Evolutionary conservation across 2,888 invertebrate genomes (phyloP), one percentile per base, ranked within the genome.

Genomic region (Nomada hirtipes): DNA sequence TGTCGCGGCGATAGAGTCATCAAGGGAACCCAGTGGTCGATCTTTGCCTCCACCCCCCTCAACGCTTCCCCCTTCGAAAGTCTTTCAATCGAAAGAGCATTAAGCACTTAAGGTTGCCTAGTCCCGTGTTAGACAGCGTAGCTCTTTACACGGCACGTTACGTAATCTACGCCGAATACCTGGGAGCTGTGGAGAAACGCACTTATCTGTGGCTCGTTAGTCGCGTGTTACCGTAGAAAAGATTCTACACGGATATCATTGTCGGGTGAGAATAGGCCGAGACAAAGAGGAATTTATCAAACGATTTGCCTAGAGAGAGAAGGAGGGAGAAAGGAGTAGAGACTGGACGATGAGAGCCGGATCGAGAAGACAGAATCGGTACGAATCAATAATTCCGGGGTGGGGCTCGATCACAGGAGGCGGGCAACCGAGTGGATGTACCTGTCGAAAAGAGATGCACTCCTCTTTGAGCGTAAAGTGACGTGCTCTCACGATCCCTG

Each of bases 391-490:
- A 23, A 57, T 47, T 55, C 61, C 53, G 50, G 52, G 73, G 57
- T 53, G 72, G 53, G 61, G 74, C 42, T 50, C 26, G 77, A 81
- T 81, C 77, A n/a, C 57, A 26, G 60, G 74, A 77, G 87, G 79
- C 87, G 75, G 74, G 76, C 69, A 70, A 47, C 61, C 73, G 55
- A 72, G 79, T 85, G 72, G 77, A 87, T 85, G 84, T 84, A 82
- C 79, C 87, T 85, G 87, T 87, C 87, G 82, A 85, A 84, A 82
- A 76, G 75, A 79, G 85, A 79, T 85, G 85, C 81, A 74, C 79
- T 82, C 70, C 70, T 81, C 76, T 72, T 65, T 60, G 44, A 57
- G 74, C 71, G 72, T 57, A 73, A 70, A 81, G 72, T 57, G 81
- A 81, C 78, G 86, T 77, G 77, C 85, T 82, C 83, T 86, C 76